phyloP scores from a whole-genome alignment of 2,888 invertebrate genomes.

The Lordiphosa andalusiaca region DNA sequence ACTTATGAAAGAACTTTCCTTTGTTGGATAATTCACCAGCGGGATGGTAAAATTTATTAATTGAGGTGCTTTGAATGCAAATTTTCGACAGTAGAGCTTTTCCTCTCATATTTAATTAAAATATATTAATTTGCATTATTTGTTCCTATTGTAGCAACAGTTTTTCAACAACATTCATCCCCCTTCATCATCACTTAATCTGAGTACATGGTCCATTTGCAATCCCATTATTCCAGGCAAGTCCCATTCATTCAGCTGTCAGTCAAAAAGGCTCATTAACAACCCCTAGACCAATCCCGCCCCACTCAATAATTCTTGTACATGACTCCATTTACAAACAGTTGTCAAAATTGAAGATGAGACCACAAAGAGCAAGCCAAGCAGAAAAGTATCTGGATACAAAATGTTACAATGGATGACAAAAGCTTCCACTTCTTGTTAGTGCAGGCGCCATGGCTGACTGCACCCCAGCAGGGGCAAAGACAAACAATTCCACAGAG shows the following conservation, averaged over 20 bases:
- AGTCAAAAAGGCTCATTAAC: conserved; percentile 44
- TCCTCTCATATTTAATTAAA: too few species aligned
- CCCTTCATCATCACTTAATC: too few species aligned
- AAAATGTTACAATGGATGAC: conserved; percentile 25
- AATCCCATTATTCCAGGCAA: conserved; percentile 13
- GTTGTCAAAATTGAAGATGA: conserved; percentile 46
- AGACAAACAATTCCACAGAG: neutral
- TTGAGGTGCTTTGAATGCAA: too few species aligned
- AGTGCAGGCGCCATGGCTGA: conserved; percentile 35
- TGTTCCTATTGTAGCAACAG: too few species aligned
- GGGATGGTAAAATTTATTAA: too few species aligned
- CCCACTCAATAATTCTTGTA: conserved; percentile 15
- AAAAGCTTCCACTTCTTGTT: conserved; percentile 32
- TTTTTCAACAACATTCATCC: too few species aligned
- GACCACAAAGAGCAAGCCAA: conserved; percentile 47
- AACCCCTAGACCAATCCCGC: conserved; percentile 31
- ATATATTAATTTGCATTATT: too few species aligned
- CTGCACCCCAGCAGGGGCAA: conserved; percentile 36
- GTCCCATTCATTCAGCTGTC: conserved; percentile 25
- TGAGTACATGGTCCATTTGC: too few species aligned
- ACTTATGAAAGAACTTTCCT: too few species aligned
- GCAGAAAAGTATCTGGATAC: conserved; percentile 53
- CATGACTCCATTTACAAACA: conserved; percentile 15
- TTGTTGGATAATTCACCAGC: too few species aligned
- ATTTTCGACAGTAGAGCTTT: too few species aligned